Base-by-base conservation (phyloP, 2,888 invertebrate species). In the Eustalomyia histrio region DNA sequence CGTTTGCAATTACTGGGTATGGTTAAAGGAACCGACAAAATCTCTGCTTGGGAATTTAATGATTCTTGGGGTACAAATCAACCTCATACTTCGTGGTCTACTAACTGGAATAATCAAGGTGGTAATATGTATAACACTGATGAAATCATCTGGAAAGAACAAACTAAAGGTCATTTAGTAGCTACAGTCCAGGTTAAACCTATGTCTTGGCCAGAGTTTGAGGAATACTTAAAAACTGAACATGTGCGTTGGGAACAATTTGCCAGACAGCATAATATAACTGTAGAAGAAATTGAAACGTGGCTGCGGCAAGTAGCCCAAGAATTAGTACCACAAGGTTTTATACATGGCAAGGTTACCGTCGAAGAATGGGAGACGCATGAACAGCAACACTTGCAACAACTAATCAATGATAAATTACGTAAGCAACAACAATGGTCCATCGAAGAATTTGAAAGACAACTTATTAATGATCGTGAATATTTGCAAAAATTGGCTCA, bases 361-460 rank as follows among this genome's bases (percentile, higher is more conserved):
- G 79, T 86, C 0, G 84, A 84, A 17, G 85, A 87, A 33, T 90
- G 90, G 90, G 84, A 90, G 60, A 69, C 72, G 8, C 76, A 84
- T 29, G 90, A 90, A 72, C 84, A 87, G 12, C 71, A 83, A 0
- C 78, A 88, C 58, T 85, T 89, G 10, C 85, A 89, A 21, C 84
- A 87, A 43, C 74, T 90, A 43, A 85, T 90, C 7, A 83, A 86
- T 16, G 84, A 88, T 3, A 85, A 84, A 71, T 53, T 83, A 9
- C 85, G 86, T 8, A 85, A 85, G 5, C 85, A 85, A 16, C 86
- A 86, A 10, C 85, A 86, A 33, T 89, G 88, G 88, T 88, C 88
- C 35, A 84, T 89, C 6, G 89, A 90, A 47, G 90, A 90, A 72
- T 76, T 90, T 9, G 86, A 87, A 67, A 72, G 87, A 2, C 86